phyloP scores from a whole-genome alignment of 2,113 vertebrate genomes.

The mouse (Mus musculus) region DNA sequence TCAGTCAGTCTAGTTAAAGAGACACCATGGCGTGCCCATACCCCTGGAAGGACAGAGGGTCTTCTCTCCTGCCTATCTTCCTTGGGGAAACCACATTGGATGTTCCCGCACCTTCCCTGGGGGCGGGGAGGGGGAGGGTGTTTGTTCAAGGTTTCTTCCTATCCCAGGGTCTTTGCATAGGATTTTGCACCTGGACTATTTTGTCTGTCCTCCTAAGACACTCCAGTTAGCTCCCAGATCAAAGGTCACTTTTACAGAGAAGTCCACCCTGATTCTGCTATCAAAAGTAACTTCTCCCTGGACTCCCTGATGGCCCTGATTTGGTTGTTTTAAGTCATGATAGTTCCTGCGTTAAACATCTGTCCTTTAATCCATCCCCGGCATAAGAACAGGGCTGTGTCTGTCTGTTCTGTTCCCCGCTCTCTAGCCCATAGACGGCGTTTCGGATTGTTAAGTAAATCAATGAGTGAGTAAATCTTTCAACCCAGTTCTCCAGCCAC shows the following conservation, averaged over 20 bases:
- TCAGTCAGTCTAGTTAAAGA: background rate
- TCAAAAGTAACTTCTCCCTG: conserved; percentile 16
- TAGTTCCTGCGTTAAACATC: background rate
- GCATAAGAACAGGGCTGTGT: background rate
- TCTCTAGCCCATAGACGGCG: background rate
- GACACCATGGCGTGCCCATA: background rate
- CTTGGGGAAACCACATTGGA: background rate
- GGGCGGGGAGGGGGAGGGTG: background rate
- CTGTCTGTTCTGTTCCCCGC: background rate
- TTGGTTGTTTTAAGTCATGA: background rate
- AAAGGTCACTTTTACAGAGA: conserved; percentile 27
- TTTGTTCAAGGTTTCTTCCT: background rate
- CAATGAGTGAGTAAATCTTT: conserved; percentile 49
- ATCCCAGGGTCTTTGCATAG: background rate
- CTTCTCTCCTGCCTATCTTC: background rate
- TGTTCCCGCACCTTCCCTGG: background rate
- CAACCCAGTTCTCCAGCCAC: conserved; percentile 26
- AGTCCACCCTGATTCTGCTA: background rate
- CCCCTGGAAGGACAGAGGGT: background rate
- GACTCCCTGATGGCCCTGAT: background rate
- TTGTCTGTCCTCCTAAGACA: conserved; percentile 21
- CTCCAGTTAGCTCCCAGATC: background rate
- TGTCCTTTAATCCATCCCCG: background rate
- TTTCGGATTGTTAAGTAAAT: background rate
- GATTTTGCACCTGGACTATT: background rate